Conservation (phyloP, 2,113 vertebrate genomes). For the Ellobius talpinus region DNA sequence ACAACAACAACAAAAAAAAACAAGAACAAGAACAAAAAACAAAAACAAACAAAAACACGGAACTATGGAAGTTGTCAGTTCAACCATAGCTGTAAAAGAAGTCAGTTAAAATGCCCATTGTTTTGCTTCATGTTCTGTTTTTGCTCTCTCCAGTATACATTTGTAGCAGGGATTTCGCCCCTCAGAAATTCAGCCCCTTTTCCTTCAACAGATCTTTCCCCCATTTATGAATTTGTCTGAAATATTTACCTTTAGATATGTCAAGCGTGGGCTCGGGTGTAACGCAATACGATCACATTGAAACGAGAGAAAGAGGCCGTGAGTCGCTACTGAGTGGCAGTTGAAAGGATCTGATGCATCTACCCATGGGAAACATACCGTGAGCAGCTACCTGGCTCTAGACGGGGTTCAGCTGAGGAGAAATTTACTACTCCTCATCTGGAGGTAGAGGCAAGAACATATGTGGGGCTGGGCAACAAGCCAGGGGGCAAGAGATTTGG, state of each 20-base stretch:
- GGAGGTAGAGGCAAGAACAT: not conserved
- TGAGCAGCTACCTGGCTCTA: not conserved
- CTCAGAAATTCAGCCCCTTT: conserved; percentile 18
- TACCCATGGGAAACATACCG: not conserved
- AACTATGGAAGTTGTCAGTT: not conserved
- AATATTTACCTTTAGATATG: conserved; percentile 45
- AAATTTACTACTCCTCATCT: not conserved
- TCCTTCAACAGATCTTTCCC: not conserved
- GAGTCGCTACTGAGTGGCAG: fast-evolving
- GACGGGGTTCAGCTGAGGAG: not conserved
- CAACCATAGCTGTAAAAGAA: not conserved
- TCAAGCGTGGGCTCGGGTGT: not conserved
- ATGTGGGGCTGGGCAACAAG: not conserved
- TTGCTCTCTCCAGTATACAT: not conserved
- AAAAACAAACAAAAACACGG: not conserved
- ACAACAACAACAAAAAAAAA: not conserved
- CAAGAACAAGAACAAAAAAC: not conserved
- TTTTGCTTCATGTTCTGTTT: conserved; percentile 34
- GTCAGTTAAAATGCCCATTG: not conserved
- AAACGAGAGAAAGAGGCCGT: not conserved
- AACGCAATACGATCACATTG: conserved; percentile 17
- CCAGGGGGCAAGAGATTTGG: not conserved
- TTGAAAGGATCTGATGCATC: not conserved
- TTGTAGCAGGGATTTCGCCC: not conserved
- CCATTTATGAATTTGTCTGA: not conserved